These are phyloP conservation scores for Myotis lucifugus DNA, from an alignment of 2,113 vertebrate species.

Conservation along the genomic window DNA sequence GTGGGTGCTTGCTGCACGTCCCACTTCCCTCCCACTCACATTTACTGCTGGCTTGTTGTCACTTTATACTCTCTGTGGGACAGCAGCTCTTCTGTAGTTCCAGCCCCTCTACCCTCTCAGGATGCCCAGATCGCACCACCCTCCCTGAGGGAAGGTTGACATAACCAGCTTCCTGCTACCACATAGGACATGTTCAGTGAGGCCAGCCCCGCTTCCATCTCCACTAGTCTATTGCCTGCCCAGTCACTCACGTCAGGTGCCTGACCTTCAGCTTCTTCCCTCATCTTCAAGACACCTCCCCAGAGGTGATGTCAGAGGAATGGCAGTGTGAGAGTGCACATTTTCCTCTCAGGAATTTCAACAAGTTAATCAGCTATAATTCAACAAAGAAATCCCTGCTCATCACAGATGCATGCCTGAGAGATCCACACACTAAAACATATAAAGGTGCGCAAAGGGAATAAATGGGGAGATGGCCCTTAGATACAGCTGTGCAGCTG, in stretches of 20 bases:
- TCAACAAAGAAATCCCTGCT: no score
- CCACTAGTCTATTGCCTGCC: background rate
- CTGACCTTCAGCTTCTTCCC: background rate
- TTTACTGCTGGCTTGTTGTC: background rate
- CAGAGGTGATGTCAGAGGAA: no score
- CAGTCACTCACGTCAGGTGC: background rate
- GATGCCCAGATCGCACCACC: no score
- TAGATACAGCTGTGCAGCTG: no score
- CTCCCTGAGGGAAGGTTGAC: no score
- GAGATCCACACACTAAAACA: no score
- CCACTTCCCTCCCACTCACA: background rate
- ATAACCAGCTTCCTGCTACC: background rate
- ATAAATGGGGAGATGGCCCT: no score
- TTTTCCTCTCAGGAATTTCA: no score
- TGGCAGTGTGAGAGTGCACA: no score
- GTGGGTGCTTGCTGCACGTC: background rate
- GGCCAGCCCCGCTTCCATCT: background rate
- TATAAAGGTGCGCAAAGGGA: no score
- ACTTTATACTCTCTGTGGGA: background rate
- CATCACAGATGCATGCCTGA: no score
- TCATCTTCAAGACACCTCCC: background rate
- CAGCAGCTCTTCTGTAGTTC: background rate
- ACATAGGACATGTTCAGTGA: background rate
- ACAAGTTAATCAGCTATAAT: no score
- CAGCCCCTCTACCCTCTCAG: background rate